phyloP scores from a whole-genome alignment of 2,797 vertebrate species.

The Enteromius viviparus region DNA sequence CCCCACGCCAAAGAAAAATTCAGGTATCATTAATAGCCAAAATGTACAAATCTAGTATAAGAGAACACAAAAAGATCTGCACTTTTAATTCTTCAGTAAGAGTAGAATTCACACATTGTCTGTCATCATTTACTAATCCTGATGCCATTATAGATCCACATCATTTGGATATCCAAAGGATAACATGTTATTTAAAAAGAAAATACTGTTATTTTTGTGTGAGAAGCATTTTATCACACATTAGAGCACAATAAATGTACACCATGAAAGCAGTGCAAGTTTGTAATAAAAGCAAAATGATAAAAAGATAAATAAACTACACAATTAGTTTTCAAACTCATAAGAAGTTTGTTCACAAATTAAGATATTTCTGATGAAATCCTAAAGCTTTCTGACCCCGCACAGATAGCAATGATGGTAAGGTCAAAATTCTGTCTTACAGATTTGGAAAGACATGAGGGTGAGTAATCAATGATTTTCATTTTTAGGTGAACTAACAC shows the following conservation, averaged over 20 bases:
- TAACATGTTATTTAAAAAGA: neutral
- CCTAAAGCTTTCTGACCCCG: neutral
- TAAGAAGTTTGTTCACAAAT: neutral
- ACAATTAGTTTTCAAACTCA: neutral
- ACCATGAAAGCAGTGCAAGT: neutral
- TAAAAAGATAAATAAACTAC: neutral
- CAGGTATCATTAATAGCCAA: constrained; percentile 7
- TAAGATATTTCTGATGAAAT: neutral
- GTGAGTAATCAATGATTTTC: neutral
- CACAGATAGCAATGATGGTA: neutral
- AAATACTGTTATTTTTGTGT: neutral
- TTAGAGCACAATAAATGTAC: neutral
- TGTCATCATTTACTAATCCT: neutral
- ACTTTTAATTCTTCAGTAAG: neutral
- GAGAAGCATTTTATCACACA: neutral
- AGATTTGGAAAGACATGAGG: neutral
- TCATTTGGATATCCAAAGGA: neutral
- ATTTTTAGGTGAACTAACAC: neutral
- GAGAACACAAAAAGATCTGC: neutral
- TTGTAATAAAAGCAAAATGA: neutral
- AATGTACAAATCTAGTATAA: neutral
- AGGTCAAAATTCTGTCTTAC: neutral
- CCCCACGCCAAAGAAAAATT: constrained; percentile 2
- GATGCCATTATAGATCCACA: neutral
- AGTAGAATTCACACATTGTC: neutral